Percentiles rank a stretch among this genome's conserved stretches.
Evolutionary conservation across 37 sponge, comb jelly and placozoan species (phyloP).

Genomic region (Eunapius fragilis): DNA sequence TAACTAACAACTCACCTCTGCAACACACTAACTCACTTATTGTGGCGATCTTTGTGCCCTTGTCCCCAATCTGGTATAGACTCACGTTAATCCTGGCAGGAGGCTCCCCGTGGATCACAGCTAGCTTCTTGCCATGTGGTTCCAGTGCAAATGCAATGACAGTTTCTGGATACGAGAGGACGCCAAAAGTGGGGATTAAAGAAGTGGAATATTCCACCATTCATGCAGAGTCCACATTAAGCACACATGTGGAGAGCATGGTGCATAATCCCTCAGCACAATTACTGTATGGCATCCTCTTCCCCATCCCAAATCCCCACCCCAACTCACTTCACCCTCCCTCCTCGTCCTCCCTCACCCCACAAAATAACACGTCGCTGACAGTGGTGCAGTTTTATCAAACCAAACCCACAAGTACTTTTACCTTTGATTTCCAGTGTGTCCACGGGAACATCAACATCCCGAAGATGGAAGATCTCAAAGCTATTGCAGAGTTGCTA

Average conservation of each 20-base stretch:
- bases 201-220: not conserved
- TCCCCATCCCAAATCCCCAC: too few species aligned
- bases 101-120: slow-evolving; percentile 85
- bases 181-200: too few species aligned
- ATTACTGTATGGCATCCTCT: too few species aligned
- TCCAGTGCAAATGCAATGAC: slow-evolving; percentile 83
- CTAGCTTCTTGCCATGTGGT: slow-evolving; percentile 89
- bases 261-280: too few species aligned
- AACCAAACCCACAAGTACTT: not conserved
- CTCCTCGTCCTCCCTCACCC: too few species aligned
- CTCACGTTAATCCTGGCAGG: slow-evolving; percentile 62
- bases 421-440: slow-evolving; percentile 96
- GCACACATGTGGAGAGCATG: too few species aligned
- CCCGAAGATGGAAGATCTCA: slow-evolving; percentile 92
- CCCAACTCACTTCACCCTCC: too few species aligned
- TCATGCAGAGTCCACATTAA: too few species aligned
- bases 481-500: slow-evolving; percentile 79
- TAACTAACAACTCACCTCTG: not conserved
- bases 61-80: slow-evolving; percentile 77
- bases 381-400: too few species aligned
- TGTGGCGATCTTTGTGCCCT: slow-evolving; percentile 40
- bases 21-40: slow-evolving; percentile 69
- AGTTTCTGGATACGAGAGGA: slow-evolving; percentile 47
- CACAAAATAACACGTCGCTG: too few species aligned
- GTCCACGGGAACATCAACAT: slow-evolving; percentile 93